phyloP scores from a whole-genome alignment of 2,888 invertebrate genomes.

The Lasioglossum morio region DNA sequence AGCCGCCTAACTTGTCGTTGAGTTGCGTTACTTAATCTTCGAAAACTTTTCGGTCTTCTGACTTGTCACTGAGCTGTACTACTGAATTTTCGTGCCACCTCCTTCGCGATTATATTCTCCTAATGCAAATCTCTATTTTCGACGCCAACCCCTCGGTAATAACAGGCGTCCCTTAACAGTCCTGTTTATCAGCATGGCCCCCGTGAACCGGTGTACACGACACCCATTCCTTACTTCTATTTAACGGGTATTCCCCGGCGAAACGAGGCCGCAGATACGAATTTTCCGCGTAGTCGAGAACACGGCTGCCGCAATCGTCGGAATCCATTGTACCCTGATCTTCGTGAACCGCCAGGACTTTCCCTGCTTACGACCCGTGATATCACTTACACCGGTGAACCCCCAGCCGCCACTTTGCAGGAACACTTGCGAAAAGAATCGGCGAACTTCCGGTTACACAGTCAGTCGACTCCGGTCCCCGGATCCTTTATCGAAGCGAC shows the following conservation, averaged over 20 bases:
- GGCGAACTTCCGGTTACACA: constrained; percentile 2
- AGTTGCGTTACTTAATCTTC: too few species aligned
- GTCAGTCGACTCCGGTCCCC: background rate
- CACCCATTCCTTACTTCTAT: constrained; percentile 43
- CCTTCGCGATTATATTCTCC: too few species aligned
- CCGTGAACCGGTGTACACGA: constrained; percentile 28
- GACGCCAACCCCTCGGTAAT: constrained; percentile 71
- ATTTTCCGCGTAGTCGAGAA: constrained; percentile 10
- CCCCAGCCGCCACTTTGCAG: background rate
- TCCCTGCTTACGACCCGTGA: background rate
- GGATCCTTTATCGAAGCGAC: background rate
- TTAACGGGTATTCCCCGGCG: constrained; percentile 29
- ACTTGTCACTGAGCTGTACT: too few species aligned
- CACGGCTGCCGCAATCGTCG: background rate
- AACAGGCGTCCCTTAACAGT: constrained; percentile 69
- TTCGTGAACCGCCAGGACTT: background rate
- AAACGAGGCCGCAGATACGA: constrained; percentile 27
- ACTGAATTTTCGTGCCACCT: too few species aligned
- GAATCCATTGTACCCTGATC: background rate
- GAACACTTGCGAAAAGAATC: constrained; percentile 19
- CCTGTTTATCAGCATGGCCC: constrained; percentile 54
- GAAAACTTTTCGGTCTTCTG: too few species aligned
- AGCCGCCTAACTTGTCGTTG: too few species aligned
- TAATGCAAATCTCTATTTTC: background rate
- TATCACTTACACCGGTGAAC: background rate